Conservation (phyloP, 2,888 invertebrate species). For the Ectropis crepuscularia region DNA sequence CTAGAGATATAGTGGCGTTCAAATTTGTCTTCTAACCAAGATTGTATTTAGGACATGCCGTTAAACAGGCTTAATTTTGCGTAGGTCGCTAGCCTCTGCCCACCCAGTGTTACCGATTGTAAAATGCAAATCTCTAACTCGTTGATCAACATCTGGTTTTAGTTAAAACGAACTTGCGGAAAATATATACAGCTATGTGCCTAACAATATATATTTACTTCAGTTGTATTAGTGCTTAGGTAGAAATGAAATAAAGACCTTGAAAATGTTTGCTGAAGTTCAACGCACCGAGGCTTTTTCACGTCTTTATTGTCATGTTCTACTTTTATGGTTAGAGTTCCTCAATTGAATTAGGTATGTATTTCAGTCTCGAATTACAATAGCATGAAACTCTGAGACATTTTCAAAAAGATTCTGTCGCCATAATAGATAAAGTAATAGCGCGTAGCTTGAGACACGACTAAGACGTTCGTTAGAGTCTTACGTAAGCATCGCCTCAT, state of each 20-base stretch:
- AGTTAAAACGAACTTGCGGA: background rate
- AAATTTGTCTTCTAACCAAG: background rate
- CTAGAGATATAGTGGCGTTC: background rate
- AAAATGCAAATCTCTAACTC: conserved; percentile 8
- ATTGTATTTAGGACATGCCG: conserved; percentile 10
- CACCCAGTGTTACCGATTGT: conserved; percentile 1
- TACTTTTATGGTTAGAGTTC: background rate
- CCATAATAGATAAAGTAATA: conserved; percentile 7
- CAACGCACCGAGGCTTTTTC: conserved; percentile 1
- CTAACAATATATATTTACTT: too few relatives aligned
- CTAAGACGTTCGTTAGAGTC: conserved; percentile 40
- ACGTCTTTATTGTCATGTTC: background rate
- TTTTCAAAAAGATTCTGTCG: conserved; percentile 5
- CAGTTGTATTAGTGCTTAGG: background rate
- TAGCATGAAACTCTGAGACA: background rate
- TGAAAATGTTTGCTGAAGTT: conserved; percentile 1
- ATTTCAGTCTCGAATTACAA: conserved; percentile 1
- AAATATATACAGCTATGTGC: background rate
- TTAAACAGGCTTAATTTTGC: conserved; percentile 14
- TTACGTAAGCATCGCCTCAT: conserved; percentile 41
- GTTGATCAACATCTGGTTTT: conserved; percentile 2
- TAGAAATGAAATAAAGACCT: background rate
- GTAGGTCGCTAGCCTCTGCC: conserved; percentile 19
- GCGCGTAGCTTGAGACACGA: conserved; percentile 33
- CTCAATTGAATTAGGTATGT: background rate